Evolutionary conservation across 2,888 invertebrate genomes (phyloP).

Genomic region (Pseudanteris insignis): DNA sequence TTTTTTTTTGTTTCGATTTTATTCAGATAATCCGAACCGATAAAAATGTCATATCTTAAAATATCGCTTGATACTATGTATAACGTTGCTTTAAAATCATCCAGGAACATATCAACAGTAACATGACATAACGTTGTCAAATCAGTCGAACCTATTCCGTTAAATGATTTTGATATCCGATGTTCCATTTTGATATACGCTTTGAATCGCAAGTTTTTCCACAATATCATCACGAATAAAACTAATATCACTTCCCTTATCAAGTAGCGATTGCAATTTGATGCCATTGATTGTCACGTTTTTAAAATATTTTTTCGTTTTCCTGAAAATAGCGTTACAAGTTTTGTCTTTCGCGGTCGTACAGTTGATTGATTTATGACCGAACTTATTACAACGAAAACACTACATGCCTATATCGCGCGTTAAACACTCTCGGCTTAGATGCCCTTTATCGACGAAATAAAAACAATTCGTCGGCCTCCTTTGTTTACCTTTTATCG

Average conservation of each 20-base stretch:
- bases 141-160: conserved; percentile 8
- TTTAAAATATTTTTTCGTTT: conserved; percentile 11
- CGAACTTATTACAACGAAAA: conserved; percentile 40
- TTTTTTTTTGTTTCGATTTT: no score
- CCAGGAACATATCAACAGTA: conserved; percentile 2
- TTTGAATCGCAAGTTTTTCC: background rate
- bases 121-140: background rate
- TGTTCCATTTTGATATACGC: conserved; percentile 8
- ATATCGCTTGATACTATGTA: conserved; percentile 13
- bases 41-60: conserved; percentile 14
- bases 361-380: conserved; percentile 4
- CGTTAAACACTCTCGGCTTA: conserved; percentile 8
- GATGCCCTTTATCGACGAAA: conserved; percentile 11
- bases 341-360: conserved; percentile 1
- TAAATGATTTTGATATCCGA: no score
- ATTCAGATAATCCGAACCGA: conserved; percentile 19
- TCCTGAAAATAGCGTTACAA: conserved; percentile 2
- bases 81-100: background rate
- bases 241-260: conserved; percentile 32
- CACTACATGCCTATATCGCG: conserved; percentile 39
- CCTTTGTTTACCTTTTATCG: background rate
- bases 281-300: conserved; percentile 12
- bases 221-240: conserved; percentile 16
- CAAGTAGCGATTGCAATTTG: no score
- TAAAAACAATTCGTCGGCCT: conserved; percentile 14